Conservation (phyloP, 2,113 vertebrate species). For the Trinectes maculatus region DNA sequence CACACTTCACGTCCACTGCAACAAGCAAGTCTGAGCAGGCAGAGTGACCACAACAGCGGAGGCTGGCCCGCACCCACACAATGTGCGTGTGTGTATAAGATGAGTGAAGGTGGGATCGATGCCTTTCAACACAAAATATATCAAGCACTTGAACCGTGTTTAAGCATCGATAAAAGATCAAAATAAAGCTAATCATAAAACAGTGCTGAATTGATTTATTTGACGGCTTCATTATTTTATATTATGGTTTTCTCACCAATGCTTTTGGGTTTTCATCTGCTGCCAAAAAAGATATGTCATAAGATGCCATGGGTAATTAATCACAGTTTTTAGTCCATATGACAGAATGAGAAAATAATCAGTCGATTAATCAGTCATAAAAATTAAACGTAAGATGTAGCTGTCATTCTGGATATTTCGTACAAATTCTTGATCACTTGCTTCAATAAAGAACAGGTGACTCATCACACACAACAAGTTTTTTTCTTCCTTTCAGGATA, state of each 20-base stretch:
- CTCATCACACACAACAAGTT: background rate
- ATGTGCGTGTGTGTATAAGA: background rate
- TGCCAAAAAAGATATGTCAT: no score
- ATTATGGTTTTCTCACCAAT: no score
- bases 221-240: no score
- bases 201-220: no score
- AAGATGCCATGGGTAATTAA: no score
- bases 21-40: conserved; percentile 25
- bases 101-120: no score
- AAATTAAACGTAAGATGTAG: background rate
- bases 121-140: no score
- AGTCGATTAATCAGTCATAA: background rate
- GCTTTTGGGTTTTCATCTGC: no score
- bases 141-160: background rate
- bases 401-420: background rate
- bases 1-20: conserved; percentile 16
- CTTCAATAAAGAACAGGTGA: background rate
- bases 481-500: background rate
- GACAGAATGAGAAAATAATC: background rate
- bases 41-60: conserved; percentile 37
- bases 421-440: background rate
- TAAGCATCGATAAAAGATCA: no score
- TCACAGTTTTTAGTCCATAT: background rate
- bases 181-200: no score
- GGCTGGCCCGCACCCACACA: background rate